phyloP scores from a whole-genome alignment of 2,888 invertebrate species.

The Criorhina ranunculi region DNA sequence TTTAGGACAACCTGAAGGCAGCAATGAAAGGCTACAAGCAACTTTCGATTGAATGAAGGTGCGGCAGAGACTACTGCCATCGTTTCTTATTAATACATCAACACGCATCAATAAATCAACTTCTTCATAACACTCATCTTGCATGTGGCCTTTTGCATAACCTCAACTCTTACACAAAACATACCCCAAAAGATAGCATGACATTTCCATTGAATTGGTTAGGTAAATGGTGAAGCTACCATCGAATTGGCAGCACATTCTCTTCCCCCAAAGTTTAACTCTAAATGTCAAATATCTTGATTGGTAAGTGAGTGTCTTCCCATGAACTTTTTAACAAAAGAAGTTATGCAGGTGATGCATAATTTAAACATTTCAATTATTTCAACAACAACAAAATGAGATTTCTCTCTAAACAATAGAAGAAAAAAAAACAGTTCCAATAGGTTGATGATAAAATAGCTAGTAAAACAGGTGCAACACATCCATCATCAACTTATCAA shows the following conservation, averaged over 20 bases:
- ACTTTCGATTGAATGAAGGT: too few relatives aligned
- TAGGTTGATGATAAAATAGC: background rate
- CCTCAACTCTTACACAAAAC: background rate
- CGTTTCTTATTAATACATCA: too few relatives aligned
- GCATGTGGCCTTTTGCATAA: background rate
- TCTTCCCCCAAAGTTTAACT: background rate
- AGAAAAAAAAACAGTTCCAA: conserved; percentile 32
- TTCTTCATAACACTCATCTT: too few relatives aligned
- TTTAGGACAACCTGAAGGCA: too few relatives aligned
- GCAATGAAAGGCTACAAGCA: too few relatives aligned
- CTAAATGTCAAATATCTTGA: conserved; percentile 66
- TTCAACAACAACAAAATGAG: conserved; percentile 1
- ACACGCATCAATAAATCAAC: too few relatives aligned
- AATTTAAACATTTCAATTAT: conserved; percentile 5
- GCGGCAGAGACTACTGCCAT: too few relatives aligned
- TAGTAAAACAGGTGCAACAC: conserved; percentile 41
- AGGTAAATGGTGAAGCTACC: background rate
- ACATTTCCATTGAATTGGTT: background rate
- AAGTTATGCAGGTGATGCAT: conserved; percentile 35
- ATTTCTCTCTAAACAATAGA: conserved; percentile 22
- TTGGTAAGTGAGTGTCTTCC: conserved; percentile 37
- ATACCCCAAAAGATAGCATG: background rate
- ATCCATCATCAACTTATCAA: conserved; percentile 54
- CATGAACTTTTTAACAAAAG: conserved; percentile 59
- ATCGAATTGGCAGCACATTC: conserved; percentile 5